Conservation (phyloP, 2,113 vertebrate species). For the Sceloporus tristichus region DNA sequence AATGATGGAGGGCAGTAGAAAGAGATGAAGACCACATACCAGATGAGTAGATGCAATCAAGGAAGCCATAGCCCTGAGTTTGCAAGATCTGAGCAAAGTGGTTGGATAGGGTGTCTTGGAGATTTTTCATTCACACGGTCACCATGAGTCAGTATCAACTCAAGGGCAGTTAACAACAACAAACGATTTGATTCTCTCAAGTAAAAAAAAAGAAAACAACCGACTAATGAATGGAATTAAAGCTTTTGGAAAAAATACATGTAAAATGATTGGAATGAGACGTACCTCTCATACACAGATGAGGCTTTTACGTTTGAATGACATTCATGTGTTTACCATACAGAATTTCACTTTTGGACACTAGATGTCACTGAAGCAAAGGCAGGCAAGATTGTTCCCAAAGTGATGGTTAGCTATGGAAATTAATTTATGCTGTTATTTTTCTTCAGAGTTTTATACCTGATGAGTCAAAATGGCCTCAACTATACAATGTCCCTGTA, state of each 20-base stretch:
- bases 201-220: background rate
- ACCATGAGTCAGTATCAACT: no score
- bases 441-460: background rate
- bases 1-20: no score
- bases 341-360: background rate
- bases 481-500: no score
- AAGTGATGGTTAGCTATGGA: fast-evolving
- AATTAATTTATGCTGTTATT: fast-evolving
- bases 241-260: background rate
- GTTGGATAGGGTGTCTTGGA: no score
- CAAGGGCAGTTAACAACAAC: no score
- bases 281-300: background rate
- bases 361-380: conserved; percentile 67
- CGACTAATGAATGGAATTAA: background rate
- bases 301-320: no score
- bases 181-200: background rate
- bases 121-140: no score
- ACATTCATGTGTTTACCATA: fast-evolving
- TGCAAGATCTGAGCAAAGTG: no score
- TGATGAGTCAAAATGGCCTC: background rate
- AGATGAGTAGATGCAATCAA: no score
- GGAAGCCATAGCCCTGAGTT: no score
- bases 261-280: background rate
- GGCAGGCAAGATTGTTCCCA: background rate
- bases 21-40: no score